Evolutionary conservation across 2,113 vertebrate genomes (phyloP).

Genomic region (Pygathrix nemaeus): DNA sequence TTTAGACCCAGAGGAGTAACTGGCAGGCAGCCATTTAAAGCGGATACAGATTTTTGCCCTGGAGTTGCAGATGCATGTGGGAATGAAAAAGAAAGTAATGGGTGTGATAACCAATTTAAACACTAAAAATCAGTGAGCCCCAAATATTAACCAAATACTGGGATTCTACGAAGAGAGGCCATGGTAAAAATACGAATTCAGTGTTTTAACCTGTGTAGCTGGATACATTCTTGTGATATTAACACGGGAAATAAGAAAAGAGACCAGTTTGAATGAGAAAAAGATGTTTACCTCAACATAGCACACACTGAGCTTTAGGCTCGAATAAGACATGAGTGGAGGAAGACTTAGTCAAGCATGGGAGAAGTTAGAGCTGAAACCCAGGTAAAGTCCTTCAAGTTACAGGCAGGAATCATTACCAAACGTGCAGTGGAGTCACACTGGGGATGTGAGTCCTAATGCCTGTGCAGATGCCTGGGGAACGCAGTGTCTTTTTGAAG

Average conservation of each 20-base stretch:
- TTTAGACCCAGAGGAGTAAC: neutral
- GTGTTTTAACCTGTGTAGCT: fast-evolving
- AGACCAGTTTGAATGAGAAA: neutral
- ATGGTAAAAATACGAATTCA: neutral
- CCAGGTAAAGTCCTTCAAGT: too few relatives aligned
- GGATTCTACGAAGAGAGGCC: neutral
- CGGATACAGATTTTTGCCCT: neutral
- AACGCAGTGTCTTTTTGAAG: neutral
- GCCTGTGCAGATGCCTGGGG: too few relatives aligned
- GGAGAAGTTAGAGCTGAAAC: neutral
- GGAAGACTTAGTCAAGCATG: fast-evolving
- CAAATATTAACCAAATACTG: too few relatives aligned
- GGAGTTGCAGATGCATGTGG: neutral
- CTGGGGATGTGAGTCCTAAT: neutral
- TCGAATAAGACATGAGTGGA: fast-evolving
- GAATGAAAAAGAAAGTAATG: neutral
- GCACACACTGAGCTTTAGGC: neutral
- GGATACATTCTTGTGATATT: fast-evolving
- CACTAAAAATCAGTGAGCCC: neutral
- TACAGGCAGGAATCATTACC: neutral
- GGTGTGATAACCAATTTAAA: neutral
- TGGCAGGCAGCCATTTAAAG: neutral
- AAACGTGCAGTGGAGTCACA: neutral
- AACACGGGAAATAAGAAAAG: neutral
- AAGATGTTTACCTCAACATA: neutral